Evolutionary conservation across 1,140 invertebrate genomes (phyloP).

Genomic region (Dendrolimus kikuchii): DNA sequence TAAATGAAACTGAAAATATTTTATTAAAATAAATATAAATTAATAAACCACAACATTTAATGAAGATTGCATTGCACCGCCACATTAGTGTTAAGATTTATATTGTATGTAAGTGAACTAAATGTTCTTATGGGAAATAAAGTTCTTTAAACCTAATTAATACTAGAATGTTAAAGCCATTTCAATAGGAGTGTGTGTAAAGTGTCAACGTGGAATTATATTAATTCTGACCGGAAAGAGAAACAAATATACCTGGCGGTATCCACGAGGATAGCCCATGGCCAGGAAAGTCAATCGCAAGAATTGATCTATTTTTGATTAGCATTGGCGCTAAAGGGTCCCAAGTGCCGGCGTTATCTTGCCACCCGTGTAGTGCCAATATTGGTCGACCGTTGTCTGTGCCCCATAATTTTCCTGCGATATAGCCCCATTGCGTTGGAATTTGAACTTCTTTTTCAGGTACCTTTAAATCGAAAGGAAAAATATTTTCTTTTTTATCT

Average conservation of each 20-base stretch:
- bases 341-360: constrained; percentile 83
- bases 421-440: constrained; percentile 77
- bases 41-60: too few relatives aligned
- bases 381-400: constrained; percentile 76
- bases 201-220: too few relatives aligned
- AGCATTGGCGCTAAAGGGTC: constrained; percentile 78
- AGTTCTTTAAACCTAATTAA: too few relatives aligned
- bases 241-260: constrained; percentile 65
- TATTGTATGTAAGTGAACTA: too few relatives aligned
- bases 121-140: too few relatives aligned
- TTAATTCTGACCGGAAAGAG: neutral
- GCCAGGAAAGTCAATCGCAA: constrained; percentile 81
- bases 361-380: constrained; percentile 83
- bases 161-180: too few relatives aligned
- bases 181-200: too few relatives aligned
- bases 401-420: constrained; percentile 82
- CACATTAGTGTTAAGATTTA: too few relatives aligned
- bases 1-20: too few relatives aligned
- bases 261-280: constrained; percentile 81
- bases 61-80: too few relatives aligned
- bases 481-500: too few relatives aligned
- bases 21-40: too few relatives aligned
- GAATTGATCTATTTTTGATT: constrained; percentile 71
- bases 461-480: constrained; percentile 20
- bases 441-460: constrained; percentile 77